Conservation (phyloP, 2,113 vertebrate genomes). For the Callipepla squamata region DNA sequence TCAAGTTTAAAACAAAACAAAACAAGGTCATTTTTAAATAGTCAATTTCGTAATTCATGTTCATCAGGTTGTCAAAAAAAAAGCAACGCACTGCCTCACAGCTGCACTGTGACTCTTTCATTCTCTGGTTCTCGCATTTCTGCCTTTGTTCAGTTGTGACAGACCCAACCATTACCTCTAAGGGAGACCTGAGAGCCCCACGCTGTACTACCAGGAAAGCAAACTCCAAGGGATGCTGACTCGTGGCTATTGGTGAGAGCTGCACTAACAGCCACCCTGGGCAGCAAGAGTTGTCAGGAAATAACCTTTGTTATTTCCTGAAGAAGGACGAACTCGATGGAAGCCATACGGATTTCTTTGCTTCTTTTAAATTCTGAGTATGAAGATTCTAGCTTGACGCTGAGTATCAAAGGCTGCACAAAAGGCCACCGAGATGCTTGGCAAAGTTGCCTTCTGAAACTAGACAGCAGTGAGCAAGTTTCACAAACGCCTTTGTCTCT, state of each 20-base stretch:
- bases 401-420: neutral
- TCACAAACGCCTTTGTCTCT: neutral
- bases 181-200: neutral
- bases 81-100: slow-evolving; percentile 16
- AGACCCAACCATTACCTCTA: neutral
- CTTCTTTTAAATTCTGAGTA: neutral
- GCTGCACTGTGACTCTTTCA: slow-evolving; percentile 39
- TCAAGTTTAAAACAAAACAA: slow-evolving; percentile 1
- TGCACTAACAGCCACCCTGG: neutral
- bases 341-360: neutral
- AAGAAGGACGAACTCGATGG: neutral
- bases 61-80: slow-evolving; percentile 41
- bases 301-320: neutral
- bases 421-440: neutral
- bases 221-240: neutral
- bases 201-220: neutral
- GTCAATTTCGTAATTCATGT: slow-evolving; percentile 25
- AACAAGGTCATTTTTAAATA: slow-evolving; percentile 44
- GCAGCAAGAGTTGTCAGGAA: neutral
- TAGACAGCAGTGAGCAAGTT: neutral
- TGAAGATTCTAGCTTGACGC: neutral
- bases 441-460: neutral
- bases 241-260: neutral
- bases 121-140: slow-evolving; percentile 19
- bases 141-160: neutral